phyloP scores from a whole-genome alignment of 2,797 vertebrate species.

The Enteromius anoplus region DNA sequence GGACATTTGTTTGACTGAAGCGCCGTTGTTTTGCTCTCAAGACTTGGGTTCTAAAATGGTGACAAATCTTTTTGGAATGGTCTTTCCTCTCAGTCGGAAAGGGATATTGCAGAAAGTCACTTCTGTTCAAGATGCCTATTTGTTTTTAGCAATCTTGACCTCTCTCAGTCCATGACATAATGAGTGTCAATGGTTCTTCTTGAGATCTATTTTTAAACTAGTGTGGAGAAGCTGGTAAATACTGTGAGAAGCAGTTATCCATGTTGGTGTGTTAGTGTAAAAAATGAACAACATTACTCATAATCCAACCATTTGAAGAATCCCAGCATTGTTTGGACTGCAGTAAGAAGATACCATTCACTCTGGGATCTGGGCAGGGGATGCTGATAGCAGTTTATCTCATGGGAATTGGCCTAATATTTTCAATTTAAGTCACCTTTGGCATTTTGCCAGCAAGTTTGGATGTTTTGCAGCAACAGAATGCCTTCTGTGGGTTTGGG shows the following conservation, averaged over 20 bases:
- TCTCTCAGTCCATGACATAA: conserved; percentile 1
- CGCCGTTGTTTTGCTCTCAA: background rate
- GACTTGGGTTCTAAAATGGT: conserved; percentile 5
- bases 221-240: conserved; percentile 1
- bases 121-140: background rate
- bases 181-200: background rate
- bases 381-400: conserved; percentile 45
- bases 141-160: conserved; percentile 33
- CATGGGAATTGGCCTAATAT: conserved; percentile 44
- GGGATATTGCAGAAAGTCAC: background rate
- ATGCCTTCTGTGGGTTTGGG: conserved; percentile 7
- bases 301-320: conserved; percentile 15
- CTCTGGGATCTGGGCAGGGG: conserved; percentile 17
- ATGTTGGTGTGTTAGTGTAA: background rate
- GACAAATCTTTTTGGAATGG: background rate
- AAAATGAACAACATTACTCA: conserved; percentile 35
- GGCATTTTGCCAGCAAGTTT: conserved; percentile 23
- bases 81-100: background rate
- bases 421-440: conserved; percentile 25
- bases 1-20: conserved; percentile 12
- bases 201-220: conserved; percentile 5
- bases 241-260: background rate
- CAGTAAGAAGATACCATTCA: conserved; percentile 36
- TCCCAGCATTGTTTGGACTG: conserved; percentile 5
- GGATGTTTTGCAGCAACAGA: conserved; percentile 27